Conservation (phyloP, 2,797 vertebrate genomes). For the Pantherophis alleghaniensis region DNA sequence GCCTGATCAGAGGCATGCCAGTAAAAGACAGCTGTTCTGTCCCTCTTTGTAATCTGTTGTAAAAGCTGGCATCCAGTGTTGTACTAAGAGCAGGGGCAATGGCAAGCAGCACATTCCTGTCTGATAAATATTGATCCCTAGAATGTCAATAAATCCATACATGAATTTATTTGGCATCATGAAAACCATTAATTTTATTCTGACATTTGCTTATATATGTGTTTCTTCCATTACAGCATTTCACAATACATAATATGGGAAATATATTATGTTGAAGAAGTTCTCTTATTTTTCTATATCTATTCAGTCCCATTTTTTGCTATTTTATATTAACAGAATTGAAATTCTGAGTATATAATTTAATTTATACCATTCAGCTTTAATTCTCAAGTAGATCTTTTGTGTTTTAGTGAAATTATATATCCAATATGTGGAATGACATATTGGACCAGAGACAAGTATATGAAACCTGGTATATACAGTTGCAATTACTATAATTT, state of each 20-base stretch:
- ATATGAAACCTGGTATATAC: background rate
- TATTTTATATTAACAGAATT: background rate
- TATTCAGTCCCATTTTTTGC: background rate
- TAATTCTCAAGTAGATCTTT: background rate
- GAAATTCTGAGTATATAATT: background rate
- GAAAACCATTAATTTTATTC: background rate
- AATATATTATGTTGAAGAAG: no score
- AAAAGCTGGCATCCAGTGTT: background rate
- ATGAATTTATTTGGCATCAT: background rate
- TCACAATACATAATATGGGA: background rate
- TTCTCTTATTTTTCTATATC: background rate
- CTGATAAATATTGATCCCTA: background rate
- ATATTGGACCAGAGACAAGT: background rate
- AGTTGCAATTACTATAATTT: background rate
- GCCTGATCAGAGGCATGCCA: background rate
- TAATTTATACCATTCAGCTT: background rate
- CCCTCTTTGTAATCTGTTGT: conserved; percentile 10
- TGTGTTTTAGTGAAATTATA: background rate
- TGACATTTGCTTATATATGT: background rate
- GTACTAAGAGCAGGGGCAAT: background rate
- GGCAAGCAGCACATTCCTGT: background rate
- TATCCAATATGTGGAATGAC: background rate
- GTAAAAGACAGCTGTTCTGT: background rate
- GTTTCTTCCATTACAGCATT: background rate
- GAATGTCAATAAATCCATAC: background rate